phyloP scores from a whole-genome alignment of 2,113 vertebrate genomes.

The Columba livia region DNA sequence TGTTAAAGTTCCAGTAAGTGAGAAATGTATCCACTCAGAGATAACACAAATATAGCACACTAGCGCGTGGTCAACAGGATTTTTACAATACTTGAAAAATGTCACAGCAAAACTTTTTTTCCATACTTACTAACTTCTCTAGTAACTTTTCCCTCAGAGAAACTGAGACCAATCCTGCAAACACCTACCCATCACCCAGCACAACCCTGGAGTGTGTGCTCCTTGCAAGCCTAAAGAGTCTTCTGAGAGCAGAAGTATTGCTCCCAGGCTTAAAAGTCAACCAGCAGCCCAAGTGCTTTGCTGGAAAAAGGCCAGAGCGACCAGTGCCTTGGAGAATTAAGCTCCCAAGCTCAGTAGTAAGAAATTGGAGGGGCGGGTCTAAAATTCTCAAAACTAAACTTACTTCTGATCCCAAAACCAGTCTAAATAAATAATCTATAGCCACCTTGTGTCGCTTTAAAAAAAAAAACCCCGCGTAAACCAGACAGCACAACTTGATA shows the following conservation, averaged over 20 bases:
- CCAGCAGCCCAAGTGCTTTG: background rate
- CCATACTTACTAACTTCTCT: background rate
- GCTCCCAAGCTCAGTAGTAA: background rate
- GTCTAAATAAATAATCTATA: background rate
- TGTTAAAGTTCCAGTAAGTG: conserved; percentile 53
- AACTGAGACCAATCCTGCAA: background rate
- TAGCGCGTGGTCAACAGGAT: background rate
- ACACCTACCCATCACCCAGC: background rate
- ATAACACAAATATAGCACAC: conserved; percentile 58
- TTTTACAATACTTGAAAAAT: conserved; percentile 2
- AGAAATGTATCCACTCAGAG: conserved; percentile 19
- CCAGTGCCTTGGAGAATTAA: background rate
- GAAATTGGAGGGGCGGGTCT: background rate
- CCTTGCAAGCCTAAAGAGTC: background rate
- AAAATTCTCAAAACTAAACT: background rate
- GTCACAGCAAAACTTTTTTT: background rate
- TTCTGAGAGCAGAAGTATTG: background rate
- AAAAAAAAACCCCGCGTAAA: background rate
- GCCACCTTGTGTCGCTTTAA: background rate
- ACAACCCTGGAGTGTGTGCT: background rate
- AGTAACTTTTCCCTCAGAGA: background rate
- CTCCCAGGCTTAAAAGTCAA: background rate
- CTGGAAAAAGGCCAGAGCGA: background rate
- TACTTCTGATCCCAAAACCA: background rate
- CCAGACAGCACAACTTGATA: background rate